Conservation (phyloP, 2,888 invertebrate genomes). For the Polia nebulosa region DNA sequence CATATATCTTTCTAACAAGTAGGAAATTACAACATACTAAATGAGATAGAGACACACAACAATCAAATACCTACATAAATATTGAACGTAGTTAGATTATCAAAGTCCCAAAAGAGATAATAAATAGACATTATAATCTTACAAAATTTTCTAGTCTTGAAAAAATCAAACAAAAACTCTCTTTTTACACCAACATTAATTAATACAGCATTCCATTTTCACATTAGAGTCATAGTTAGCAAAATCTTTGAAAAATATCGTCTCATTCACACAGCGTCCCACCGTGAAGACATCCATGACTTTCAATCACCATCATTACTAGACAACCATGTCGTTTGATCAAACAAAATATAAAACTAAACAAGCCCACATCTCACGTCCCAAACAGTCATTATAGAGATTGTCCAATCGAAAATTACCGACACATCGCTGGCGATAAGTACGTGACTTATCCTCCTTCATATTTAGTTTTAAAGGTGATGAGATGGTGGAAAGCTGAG, state of each 20-base stretch:
- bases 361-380: constrained; percentile 66
- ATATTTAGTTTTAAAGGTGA: constrained; percentile 51
- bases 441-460: constrained; percentile 73
- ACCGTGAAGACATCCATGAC: constrained; percentile 10
- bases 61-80: too few species aligned
- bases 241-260: neutral
- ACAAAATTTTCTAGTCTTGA: too few species aligned
- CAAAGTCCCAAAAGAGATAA: too few species aligned
- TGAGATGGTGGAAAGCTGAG: constrained; percentile 22
- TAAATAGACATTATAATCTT: too few species aligned
- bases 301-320: constrained; percentile 54
- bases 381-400: constrained; percentile 67
- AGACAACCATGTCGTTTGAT: constrained; percentile 40
- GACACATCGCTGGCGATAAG: constrained; percentile 72
- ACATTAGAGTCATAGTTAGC: too few species aligned
- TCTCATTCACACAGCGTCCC: neutral
- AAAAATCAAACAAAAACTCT: too few species aligned
- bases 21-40: neutral
- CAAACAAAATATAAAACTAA: constrained; percentile 63
- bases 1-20: neutral
- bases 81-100: too few species aligned
- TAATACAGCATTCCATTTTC: too few species aligned
- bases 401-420: constrained; percentile 74
- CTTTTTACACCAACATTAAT: too few species aligned
- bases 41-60: neutral